A percentile compares a stretch with the other conserved stretches of the same genome.
These are phyloP conservation scores for Sebastes melanostomus DNA, from an alignment of 2,797 vertebrate genomes.

Conservation along the genomic window DNA sequence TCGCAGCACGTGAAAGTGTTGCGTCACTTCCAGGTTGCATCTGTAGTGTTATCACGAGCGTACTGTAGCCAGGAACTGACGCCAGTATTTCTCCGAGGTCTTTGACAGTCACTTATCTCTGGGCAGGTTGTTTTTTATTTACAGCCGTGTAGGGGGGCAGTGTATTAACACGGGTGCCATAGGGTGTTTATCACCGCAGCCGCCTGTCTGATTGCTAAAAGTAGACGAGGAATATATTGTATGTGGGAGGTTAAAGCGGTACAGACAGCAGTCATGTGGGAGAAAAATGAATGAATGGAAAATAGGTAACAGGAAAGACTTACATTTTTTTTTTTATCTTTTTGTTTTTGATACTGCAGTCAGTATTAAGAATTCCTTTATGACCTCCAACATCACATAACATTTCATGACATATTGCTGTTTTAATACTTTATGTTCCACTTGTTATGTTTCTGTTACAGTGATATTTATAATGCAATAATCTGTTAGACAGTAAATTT, in stretches of 20 bases:
- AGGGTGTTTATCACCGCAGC: constrained; percentile 29
- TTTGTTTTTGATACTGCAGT: constrained; percentile 10
- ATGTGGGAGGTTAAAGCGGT: constrained; percentile 6
- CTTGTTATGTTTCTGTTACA: constrained; percentile 47
- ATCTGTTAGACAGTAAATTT: constrained; percentile 10
- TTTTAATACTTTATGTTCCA: constrained; percentile 47
- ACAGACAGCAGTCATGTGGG: not conserved
- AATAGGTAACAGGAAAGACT: not conserved
- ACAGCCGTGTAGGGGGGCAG: constrained; percentile 3
- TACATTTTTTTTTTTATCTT: not conserved
- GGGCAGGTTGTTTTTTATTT: constrained; percentile 30
- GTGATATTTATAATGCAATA: not conserved
- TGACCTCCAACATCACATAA: constrained; percentile 50
- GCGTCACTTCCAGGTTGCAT: constrained; percentile 66
- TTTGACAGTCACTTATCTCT: constrained; percentile 4
- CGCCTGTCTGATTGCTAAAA: constrained; percentile 36
- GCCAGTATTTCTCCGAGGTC: not conserved
- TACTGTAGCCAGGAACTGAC: constrained; percentile 20
- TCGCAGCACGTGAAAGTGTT: constrained; percentile 56
- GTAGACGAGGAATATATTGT: constrained; percentile 12
- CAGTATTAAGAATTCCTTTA: constrained; percentile 16
- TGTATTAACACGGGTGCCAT: constrained; percentile 9
- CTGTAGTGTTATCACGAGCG: constrained; percentile 26
- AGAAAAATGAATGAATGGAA: not conserved
- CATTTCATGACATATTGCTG: constrained; percentile 63